Evolutionary conservation across 2,888 invertebrate genomes (phyloP).

Genomic region (Sarcophaga variegata): DNA sequence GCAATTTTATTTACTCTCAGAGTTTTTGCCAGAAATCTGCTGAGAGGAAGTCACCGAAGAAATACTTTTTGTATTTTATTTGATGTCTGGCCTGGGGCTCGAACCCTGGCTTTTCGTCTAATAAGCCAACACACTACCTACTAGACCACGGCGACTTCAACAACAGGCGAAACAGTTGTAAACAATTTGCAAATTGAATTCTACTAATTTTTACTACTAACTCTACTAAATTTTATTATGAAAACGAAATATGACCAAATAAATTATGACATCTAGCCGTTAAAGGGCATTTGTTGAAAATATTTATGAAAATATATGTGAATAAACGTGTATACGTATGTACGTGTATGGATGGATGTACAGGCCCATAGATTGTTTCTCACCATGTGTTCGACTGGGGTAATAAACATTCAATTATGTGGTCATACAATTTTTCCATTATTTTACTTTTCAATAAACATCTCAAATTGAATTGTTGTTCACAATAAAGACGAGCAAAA

Average conservation of each 20-base stretch:
- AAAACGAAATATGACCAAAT: neutral
- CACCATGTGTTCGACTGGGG: conserved; percentile 62
- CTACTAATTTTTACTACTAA: too few species aligned
- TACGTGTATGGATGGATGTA: conserved; percentile 24
- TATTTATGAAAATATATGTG: neutral
- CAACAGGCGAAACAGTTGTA: too few species aligned
- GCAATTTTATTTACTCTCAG: too few species aligned
- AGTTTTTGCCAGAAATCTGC: too few species aligned
- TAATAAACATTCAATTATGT: conserved; percentile 67
- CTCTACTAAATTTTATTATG: too few species aligned
- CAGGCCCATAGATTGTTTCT: conserved; percentile 44
- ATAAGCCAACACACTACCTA: too few species aligned
- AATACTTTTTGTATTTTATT: too few species aligned
- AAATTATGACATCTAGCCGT: conserved; percentile 31
- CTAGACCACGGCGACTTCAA: too few species aligned
- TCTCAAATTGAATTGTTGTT: conserved; percentile 68
- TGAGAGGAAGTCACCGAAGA: too few species aligned
- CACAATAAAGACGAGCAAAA: conserved; percentile 39
- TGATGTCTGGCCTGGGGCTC: too few species aligned
- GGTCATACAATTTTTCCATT: conserved; percentile 67
- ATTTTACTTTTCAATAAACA: conserved; percentile 66
- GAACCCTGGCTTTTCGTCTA: too few species aligned
- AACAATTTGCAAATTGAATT: too few species aligned
- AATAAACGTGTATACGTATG: conserved; percentile 31
- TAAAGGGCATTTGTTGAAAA: neutral